Evolutionary conservation across 2,797 vertebrate species (phyloP), one percentile per base, ranked within the genome.

Genomic region (Knipowitschia caucasica): DNA sequence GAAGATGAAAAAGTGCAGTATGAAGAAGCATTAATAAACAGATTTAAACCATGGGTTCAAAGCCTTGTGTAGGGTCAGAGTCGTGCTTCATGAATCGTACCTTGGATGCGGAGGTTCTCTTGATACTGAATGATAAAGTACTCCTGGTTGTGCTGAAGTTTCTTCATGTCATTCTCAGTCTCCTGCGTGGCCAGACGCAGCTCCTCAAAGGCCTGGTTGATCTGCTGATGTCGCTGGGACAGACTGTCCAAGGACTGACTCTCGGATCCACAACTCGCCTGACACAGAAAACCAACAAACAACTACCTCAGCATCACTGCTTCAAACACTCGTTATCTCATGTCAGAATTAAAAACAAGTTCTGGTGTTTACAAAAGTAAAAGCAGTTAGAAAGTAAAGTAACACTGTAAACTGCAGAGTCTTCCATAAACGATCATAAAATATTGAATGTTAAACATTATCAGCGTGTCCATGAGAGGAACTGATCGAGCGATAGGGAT

Each of bases 101-200:
- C 95, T 80, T 98, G 95, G 66, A 96, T 90, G 55, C 94, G 86
- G 80, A 96, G 88, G 77, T 92, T 98, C 80, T 98, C 95, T 78
- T 97, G 94, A 77, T 98, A 98, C 72, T 98, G 95, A 66, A 98
- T 98, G 83, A 98, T 97, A 81, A 98, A 98, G 67, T 95, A 98
- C 64, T 98, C 95, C 68, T 98, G 95, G 0, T 91, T 96, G 84
- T 98, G 94, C 79, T 98, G 95, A 75, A 98, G 87, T 75, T 96
- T 97, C 62, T 93, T 94, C 55, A 98, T 84, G 58, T 98, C 94
- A 0, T 87, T 96, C 75, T 97, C 95, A 0, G 94, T 94, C 66
- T 97, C 95, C 78, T 96, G 95, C 0, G 93, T 97, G 69, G 94
- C 89, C 59, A 93, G 79, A 26, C 77, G 92, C 73, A 55, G 86